Conservation (phyloP, 2,888 invertebrate genomes). For the Adela reaumurella region DNA sequence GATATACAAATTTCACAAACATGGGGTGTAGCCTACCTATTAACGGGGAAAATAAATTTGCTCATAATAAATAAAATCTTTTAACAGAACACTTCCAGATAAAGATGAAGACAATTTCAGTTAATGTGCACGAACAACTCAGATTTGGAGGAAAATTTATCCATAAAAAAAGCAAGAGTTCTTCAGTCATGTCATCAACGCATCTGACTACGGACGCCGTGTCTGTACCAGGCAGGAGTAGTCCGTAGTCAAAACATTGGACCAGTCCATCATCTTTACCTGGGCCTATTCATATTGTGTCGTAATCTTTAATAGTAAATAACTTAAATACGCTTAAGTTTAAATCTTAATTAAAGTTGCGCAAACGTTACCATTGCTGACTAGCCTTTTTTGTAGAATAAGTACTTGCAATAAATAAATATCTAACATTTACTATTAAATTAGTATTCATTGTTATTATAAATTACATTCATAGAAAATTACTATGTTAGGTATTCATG, state of each 20-base stretch:
- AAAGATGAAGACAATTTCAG: no score
- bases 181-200: no score
- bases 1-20: no score
- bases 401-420: constrained; percentile 54
- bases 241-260: no score
- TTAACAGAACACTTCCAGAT: not conserved
- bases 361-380: constrained; percentile 52
- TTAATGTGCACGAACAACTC: no score
- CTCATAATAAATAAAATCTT: not conserved
- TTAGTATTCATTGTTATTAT: not conserved
- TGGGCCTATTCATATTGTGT: not conserved
- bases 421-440: constrained; percentile 28
- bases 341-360: constrained; percentile 41
- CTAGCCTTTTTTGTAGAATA: constrained; percentile 53
- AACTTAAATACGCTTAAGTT: constrained; percentile 31
- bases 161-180: no score
- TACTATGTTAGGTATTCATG: no score
- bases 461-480: not conserved
- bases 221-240: no score
- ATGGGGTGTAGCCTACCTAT: no score
- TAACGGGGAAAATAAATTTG: no score
- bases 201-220: no score
- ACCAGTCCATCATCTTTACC: not conserved
- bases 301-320: not conserved
- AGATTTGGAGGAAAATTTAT: no score